Conservation (phyloP, 2,113 vertebrate genomes). For the Taurulus bubalis region DNA sequence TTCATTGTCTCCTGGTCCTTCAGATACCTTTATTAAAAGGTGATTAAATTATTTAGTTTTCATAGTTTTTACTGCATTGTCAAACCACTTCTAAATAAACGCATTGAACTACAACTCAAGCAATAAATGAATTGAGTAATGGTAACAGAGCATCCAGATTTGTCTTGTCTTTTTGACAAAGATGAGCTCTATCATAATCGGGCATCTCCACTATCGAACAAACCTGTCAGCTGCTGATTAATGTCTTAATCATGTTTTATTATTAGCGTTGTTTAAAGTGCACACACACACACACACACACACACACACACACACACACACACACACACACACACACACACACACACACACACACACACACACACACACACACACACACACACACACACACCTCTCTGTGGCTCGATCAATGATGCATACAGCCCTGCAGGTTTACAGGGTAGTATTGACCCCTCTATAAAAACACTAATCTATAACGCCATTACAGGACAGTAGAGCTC, state of each 20-base stretch:
- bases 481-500: constrained; percentile 67
- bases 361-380: background rate
- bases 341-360: background rate
- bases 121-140: background rate
- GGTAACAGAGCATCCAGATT: background rate
- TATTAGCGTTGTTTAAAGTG: constrained; percentile 67
- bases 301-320: background rate
- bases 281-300: background rate
- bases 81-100: constrained; percentile 15
- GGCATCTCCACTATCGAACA: constrained; percentile 41
- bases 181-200: constrained; percentile 31
- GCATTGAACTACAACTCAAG: background rate
- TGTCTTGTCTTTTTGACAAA: constrained; percentile 3
- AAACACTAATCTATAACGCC: constrained; percentile 79
- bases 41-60: background rate
- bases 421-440: constrained; percentile 68
- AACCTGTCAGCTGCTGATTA: constrained; percentile 66
- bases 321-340: background rate
- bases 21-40: background rate
- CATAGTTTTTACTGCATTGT: background rate
- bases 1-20: background rate
- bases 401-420: constrained; percentile 76
- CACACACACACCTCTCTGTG: background rate
- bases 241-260: constrained; percentile 74
- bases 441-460: constrained; percentile 78